A percentile compares a stretch with the other conserved stretches of the same genome.
Conservation (phyloP, 2,113 vertebrate species). For the Anarhynchus alexandrinus region DNA sequence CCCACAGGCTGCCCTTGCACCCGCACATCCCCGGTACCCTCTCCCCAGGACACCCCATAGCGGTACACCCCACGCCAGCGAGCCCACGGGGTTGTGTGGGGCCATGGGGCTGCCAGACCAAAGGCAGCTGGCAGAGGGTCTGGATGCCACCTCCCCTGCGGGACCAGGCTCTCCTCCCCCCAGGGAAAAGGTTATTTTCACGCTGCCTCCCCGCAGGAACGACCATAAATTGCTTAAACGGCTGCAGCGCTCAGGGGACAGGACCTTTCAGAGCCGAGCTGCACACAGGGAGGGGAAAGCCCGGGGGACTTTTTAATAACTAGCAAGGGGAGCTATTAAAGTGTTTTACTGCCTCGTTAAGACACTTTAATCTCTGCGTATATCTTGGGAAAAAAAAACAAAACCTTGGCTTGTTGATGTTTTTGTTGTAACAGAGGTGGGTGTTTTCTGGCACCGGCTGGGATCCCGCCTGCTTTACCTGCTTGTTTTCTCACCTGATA, state of each 20-base stretch:
- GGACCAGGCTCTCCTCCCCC: neutral
- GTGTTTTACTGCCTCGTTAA: conserved; percentile 57
- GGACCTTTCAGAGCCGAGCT: neutral
- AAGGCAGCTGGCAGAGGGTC: neutral
- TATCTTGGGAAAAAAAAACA: neutral
- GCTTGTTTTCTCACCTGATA: conserved; percentile 18
- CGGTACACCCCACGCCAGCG: fast-evolving
- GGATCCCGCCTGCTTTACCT: conserved; percentile 11
- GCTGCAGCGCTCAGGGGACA: neutral
- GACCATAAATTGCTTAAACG: neutral
- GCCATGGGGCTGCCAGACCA: neutral
- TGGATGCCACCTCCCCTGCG: neutral
- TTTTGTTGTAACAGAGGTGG: conserved; percentile 29
- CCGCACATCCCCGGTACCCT: fast-evolving
- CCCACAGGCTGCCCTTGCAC: neutral
- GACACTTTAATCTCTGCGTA: conserved; percentile 31
- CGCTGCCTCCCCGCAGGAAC: neutral
- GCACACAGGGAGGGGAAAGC: neutral
- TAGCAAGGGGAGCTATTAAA: conserved; percentile 23
- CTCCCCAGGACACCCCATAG: neutral
- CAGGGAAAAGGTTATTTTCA: neutral
- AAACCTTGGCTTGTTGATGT: neutral
- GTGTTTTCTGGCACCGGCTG: neutral
- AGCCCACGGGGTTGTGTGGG: fast-evolving
- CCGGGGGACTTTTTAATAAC: conserved; percentile 28